A percentile compares a stretch with the other conserved stretches of the same genome.
Evolutionary conservation across 2,888 invertebrate species (phyloP).

Genomic region (Dolomedes plantarius): DNA sequence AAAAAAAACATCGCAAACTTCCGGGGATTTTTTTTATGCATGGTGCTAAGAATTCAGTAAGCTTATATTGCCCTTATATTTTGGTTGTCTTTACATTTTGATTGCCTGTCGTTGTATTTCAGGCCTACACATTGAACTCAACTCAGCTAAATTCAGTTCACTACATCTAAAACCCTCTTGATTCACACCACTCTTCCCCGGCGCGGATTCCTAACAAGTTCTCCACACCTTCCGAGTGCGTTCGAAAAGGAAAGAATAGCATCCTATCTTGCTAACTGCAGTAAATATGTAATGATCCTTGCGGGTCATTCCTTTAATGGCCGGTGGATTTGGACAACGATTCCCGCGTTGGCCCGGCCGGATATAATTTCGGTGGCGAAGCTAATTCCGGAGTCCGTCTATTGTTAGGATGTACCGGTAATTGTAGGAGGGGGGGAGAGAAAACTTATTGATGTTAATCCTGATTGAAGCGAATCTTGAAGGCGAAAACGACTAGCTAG

Average conservation of each 20-base stretch:
- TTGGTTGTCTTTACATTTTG: no score
- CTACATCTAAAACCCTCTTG: neutral
- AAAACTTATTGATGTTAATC: neutral
- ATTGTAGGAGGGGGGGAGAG: neutral
- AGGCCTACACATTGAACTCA: no score
- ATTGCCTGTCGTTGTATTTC: no score
- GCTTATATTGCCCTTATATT: no score
- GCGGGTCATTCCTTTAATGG: slow-evolving; percentile 2
- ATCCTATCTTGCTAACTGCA: neutral
- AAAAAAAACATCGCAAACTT: no score
- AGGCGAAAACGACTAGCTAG: no score
- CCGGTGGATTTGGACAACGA: neutral
- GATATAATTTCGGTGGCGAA: neutral
- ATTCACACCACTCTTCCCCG: neutral
- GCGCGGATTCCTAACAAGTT: neutral
- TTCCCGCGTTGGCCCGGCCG: neutral
- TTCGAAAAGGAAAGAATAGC: neutral
- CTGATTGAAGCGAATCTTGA: neutral
- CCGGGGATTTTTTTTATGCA: no score
- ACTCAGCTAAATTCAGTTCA: no score
- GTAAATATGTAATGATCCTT: slow-evolving; percentile 1
- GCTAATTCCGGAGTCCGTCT: neutral
- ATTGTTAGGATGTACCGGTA: neutral
- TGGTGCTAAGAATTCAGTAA: no score
- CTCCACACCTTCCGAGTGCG: neutral